A percentile compares a stretch with the other conserved stretches of the same genome.
These are phyloP conservation scores for Neodiprion lecontei DNA, from an alignment of 1,140 invertebrate species.

Conservation along the genomic window DNA sequence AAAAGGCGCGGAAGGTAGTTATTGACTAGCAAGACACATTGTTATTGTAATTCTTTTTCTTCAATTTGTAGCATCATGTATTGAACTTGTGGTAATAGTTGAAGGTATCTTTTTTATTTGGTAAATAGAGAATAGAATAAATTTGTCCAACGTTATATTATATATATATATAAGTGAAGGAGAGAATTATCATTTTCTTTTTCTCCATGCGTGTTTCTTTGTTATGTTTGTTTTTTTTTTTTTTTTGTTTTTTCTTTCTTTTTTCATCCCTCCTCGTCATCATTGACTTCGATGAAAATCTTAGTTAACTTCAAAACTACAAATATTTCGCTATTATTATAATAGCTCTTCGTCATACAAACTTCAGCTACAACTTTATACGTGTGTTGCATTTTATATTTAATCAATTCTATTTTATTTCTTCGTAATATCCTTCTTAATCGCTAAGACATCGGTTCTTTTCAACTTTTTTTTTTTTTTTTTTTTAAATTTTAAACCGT, in stretches of 20 bases:
- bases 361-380: not conserved
- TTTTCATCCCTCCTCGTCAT: not conserved
- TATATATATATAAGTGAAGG: not conserved
- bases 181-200: conserved; percentile 3
- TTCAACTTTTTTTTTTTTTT: no score
- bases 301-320: not conserved
- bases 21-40: no score
- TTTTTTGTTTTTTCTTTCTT: not conserved
- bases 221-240: not conserved
- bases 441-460: no score
- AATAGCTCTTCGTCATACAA: not conserved
- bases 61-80: not conserved
- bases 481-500: no score
- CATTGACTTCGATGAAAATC: no score
- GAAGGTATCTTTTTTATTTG: not conserved
- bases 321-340: not conserved
- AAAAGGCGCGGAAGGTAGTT: no score
- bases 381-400: not conserved
- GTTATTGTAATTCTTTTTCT: no score
- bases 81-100: not conserved
- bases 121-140: conserved; percentile 5
- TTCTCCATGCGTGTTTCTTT: not conserved
- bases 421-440: no score
- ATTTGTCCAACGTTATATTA: not conserved
- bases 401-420: not conserved